These are phyloP conservation scores for Pseudois nayaur DNA, from an alignment of 2,113 vertebrate species.

Conservation along the genomic window DNA sequence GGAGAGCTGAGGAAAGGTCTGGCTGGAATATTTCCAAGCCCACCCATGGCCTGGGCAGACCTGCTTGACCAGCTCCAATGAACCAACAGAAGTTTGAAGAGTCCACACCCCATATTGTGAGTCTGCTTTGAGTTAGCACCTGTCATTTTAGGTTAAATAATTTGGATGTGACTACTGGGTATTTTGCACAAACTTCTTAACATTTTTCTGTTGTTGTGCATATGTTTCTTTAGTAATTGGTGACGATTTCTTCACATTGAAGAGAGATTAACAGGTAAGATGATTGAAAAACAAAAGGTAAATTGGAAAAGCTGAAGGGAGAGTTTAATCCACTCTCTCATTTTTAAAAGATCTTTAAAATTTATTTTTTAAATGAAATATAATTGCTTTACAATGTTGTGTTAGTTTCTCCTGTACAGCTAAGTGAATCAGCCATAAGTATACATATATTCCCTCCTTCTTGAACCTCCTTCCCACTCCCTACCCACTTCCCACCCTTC, in stretches of 20 bases:
- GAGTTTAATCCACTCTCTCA: not conserved
- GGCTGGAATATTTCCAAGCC: not conserved
- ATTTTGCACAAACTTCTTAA: slow-evolving; percentile 31
- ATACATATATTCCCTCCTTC: not conserved
- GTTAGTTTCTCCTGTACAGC: not conserved
- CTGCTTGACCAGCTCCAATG: not conserved
- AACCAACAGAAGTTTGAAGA: not conserved
- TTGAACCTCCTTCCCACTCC: not conserved
- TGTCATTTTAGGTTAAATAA: slow-evolving; percentile 67
- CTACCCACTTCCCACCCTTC: not conserved
- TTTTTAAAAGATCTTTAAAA: not conserved
- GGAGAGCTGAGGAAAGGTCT: not conserved
- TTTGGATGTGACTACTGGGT: slow-evolving; percentile 64
- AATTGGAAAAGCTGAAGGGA: not conserved
- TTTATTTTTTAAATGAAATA: not conserved
- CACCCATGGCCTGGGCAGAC: not conserved
- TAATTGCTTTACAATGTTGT: not conserved
- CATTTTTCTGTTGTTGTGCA: not conserved
- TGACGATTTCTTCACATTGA: slow-evolving; percentile 67
- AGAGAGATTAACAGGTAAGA: slow-evolving; percentile 54
- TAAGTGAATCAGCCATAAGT: not conserved
- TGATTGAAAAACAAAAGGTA: not conserved
- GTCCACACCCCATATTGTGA: slow-evolving; percentile 43
- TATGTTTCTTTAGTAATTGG: slow-evolving; percentile 62
- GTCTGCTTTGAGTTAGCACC: slow-evolving; percentile 13